Conservation (phyloP, 2,113 vertebrate species). For the Nematolebias whitei region DNA sequence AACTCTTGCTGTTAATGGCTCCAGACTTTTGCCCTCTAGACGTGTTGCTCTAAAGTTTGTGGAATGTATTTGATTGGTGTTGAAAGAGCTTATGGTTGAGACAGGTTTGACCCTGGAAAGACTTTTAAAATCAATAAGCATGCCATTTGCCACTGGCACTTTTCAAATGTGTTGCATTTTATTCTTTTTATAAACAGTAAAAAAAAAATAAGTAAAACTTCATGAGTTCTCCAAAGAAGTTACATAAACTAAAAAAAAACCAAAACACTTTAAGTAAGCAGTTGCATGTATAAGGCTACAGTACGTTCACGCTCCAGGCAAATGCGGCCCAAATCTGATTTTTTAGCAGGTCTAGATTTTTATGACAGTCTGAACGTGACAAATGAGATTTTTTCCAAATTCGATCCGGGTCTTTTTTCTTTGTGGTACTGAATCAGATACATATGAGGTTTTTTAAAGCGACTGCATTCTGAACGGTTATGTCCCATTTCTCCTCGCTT, state of each 20-base stretch:
- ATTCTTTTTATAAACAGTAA: neutral
- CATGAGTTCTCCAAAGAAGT: neutral
- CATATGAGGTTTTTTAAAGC: no score
- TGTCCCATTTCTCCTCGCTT: no score
- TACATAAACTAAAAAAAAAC: no score
- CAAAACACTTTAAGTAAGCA: neutral
- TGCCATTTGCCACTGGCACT: neutral
- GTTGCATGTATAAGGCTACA: no score
- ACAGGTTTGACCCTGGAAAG: constrained; percentile 3
- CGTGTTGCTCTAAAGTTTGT: constrained; percentile 9
- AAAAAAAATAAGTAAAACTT: neutral
- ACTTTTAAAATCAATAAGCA: constrained; percentile 1
- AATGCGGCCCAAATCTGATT: no score
- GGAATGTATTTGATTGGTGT: constrained; percentile 12
- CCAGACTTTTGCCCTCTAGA: constrained; percentile 21
- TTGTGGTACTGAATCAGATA: no score
- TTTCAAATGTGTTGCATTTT: neutral
- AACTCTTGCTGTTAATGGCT: constrained; percentile 10
- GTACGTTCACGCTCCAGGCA: no score
- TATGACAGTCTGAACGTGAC: no score
- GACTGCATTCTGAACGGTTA: no score
- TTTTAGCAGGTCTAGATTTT: no score
- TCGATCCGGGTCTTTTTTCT: no score
- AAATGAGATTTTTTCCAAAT: no score
- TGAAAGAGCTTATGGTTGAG: constrained; percentile 2